Base-by-base conservation (phyloP, 2,797 vertebrate genomes). In the Tragelaphus oryx region DNA sequence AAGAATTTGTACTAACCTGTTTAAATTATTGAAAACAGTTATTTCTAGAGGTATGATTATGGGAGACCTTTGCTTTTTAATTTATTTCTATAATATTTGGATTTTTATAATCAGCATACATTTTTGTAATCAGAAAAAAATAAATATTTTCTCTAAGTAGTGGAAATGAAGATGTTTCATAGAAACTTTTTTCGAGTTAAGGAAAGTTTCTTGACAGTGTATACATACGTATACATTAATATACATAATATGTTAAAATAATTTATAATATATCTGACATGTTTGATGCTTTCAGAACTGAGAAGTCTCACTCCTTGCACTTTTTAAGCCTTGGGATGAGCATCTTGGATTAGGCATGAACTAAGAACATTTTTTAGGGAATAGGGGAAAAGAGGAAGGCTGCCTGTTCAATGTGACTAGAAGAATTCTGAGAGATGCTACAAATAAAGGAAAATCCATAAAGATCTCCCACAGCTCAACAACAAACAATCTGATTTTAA, bases 231-330 rank as follows among this genome's bases (percentile, higher is more conserved):
- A 12, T 87, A 12, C 8, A 44, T 50, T 50, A 59, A 41, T 74
- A 46, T 74, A 68, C 62, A 33, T 57, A 48, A 75, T 44, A 55
- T 75, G 33, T 62, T 88, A 93, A 46, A 52, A 65, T 87, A 83
- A 44, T 76, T 94, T 87, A 17, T 91, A 60, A 62, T 80, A 37
- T 80, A 33, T 87, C 46, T 87, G 26, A 91, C 86, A 9, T 81
- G 7, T 55, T 76, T 81, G 50, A 26, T 93, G 57, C 48, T 33
- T 78, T 93, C 41, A 76, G 48, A 95, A 68, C 50, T 57, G 48
- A 57, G 12, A 60, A 41, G n/a, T 33, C 26, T 74, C 26, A 26
- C 9, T 59, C 50, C n/a, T 76, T 33, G 52, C 74, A 62, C 57
- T 8, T 50, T 74, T 54, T 90, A 86, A 78, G 44, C 44, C 33